Conservation (phyloP, 64 coral and sea anemone species). For the Hydrozoanthus tunicans region DNA sequence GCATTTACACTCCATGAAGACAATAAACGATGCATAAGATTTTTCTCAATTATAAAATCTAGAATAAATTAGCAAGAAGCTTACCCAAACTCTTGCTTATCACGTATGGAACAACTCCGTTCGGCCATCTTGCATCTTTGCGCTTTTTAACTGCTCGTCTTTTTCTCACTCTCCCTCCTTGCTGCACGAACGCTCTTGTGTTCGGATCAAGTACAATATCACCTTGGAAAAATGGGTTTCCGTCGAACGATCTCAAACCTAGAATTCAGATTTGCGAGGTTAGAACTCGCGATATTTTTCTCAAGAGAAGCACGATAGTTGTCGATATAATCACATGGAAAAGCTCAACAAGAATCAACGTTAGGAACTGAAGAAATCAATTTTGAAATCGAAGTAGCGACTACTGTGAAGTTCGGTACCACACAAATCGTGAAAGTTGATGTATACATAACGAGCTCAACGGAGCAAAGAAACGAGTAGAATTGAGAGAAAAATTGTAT, state of each 20-base stretch:
- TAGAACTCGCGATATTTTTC: constrained; percentile 31
- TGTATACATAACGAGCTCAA: constrained; percentile 1
- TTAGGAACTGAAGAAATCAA: neutral
- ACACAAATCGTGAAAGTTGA: neutral
- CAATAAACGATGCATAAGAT: neutral
- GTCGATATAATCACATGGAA: neutral
- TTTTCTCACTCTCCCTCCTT: constrained; percentile 35
- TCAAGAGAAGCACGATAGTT: constrained; percentile 5
- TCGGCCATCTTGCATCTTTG: constrained; percentile 72
- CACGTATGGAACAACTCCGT: constrained; percentile 78
- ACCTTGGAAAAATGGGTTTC: constrained; percentile 77
- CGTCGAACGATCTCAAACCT: constrained; percentile 64
- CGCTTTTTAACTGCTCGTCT: constrained; percentile 78
- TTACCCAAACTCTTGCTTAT: constrained; percentile 84
- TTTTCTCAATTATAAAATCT: neutral
- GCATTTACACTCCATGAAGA: neutral
- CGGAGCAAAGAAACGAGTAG: constrained; percentile 47
- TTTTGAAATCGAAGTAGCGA: neutral
- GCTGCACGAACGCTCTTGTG: constrained; percentile 68
- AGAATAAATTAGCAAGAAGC: neutral
- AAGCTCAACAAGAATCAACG: neutral
- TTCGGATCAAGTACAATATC: constrained; percentile 80
- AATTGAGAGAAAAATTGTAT: constrained; percentile 57
- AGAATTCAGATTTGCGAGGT: constrained; percentile 48
- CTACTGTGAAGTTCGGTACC: neutral